These are phyloP conservation scores for Philopotamus ludificatus DNA, from an alignment of 1,140 invertebrate species.

Conservation along the genomic window DNA sequence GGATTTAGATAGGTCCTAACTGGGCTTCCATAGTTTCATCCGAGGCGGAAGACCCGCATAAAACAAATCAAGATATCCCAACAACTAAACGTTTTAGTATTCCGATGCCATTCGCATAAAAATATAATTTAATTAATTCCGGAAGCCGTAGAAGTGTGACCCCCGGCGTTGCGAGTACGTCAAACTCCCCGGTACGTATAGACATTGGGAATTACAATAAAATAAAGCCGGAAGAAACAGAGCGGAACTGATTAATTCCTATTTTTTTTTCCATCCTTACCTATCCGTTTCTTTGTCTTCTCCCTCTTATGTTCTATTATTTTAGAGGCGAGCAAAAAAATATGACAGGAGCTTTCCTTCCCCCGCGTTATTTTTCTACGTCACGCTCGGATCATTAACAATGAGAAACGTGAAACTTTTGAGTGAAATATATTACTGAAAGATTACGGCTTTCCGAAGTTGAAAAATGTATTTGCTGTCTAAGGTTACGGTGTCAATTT, in stretches of 20 bases:
- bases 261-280: too few relatives aligned
- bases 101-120: neutral
- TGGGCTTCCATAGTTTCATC: neutral
- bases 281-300: conserved; percentile 18
- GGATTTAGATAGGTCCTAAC: neutral
- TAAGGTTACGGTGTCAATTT: too few relatives aligned
- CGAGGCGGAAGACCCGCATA: neutral
- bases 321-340: neutral
- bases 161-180: neutral
- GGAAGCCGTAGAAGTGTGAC: conserved; percentile 15
- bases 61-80: neutral
- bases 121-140: neutral
- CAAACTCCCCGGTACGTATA: neutral
- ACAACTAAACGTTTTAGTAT: neutral
- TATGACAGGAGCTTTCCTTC: neutral
- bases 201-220: neutral
- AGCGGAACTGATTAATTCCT: conserved; percentile 26
- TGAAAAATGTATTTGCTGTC: neutral
- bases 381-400: neutral
- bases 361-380: neutral
- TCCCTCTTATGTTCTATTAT: neutral
- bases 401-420: neutral
- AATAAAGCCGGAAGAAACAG: conserved; percentile 10
- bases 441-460: neutral
- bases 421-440: neutral